Percentiles rank a stretch among this genome's conserved stretches.
Evolutionary conservation across 1,140 invertebrate species (phyloP).

Genomic region (Drosophila erecta): DNA sequence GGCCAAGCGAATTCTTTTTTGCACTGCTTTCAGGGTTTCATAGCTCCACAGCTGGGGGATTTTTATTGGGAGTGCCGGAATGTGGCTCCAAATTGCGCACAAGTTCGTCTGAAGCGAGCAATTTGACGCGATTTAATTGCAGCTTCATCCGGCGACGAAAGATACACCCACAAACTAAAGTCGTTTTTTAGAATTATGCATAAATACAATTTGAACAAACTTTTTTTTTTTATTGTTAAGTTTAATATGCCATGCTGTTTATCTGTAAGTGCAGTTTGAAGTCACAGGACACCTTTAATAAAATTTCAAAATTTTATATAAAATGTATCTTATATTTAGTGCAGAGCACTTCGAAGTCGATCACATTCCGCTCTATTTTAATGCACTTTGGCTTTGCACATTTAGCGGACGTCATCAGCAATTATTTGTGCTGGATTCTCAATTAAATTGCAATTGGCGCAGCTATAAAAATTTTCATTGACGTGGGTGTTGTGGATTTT

Average conservation of each 20-base stretch:
- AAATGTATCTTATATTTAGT: neutral
- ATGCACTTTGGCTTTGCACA: constrained; percentile 2
- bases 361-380: neutral
- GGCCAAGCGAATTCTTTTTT: constrained; percentile 13
- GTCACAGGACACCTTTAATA: no score
- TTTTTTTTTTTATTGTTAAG: no score
- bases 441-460: constrained; percentile 73
- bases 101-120: constrained; percentile 12
- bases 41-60: neutral
- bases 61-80: constrained; percentile 8
- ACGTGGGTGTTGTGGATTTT: constrained; percentile 1
- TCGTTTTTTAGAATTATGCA: neutral
- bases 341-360: neutral
- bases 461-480: constrained; percentile 56
- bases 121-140: constrained; percentile 37
- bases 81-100: constrained; percentile 7
- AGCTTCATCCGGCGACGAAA: neutral
- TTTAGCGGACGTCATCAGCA: constrained; percentile 3
- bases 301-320: neutral
- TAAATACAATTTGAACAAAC: no score
- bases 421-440: constrained; percentile 34
- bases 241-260: no score
- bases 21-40: constrained; percentile 10
- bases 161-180: neutral
- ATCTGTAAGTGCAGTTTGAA: no score